Evolutionary conservation across 2,797 vertebrate genomes (phyloP), one percentile per base, ranked within the genome.

Genomic region (Neosilurus mollespiculum): DNA sequence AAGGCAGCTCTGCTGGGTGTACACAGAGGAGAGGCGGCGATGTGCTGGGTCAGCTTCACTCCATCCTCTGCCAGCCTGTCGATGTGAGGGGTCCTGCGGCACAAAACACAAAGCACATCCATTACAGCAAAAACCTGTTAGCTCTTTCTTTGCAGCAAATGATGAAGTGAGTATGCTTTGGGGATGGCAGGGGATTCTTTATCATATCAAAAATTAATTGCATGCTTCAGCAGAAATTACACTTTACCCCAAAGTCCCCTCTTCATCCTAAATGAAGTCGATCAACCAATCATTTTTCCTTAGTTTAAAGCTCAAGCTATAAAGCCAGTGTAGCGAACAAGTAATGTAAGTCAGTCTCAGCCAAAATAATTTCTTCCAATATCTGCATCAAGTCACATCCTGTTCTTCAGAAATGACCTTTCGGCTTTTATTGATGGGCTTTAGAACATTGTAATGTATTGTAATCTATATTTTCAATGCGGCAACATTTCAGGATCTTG

Each of bases 1-100:
- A 99, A 97, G 0, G 97, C 96, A 0, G 97, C 92, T 69, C 97
- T 93, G 89, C 98, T 99, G 1, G 98, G 98, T 0, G 96, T 96
- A 86, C 98, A 99, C 11, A 99, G 87, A 0, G 97, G 94, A 5
- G 96, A 96, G 0, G 98, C 97, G 0, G 97, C 86, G 0, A 99
- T 91, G 84, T 99, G 97, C 80, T 99, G 97, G 49, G 94, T 98
- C 79, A 99, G 91, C 85, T 89, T 96, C 71, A 99, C 95, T 2
- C 97, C 98, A 5, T 96, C 95, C 9, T 89, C 88, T 1, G 98
- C 96, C 84, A 96, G 77, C 4, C 71, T 91, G 89, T 96, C 94
- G 62, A 96, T 95, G 87, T 96, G 94, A 81, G 92, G 93, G 0
- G 94, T 95, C 88, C 93, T 95, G 69, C 43, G 85, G 86, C 82